These are phyloP conservation scores for Lycorma delicatula DNA, from an alignment of 1,140 invertebrate genomes.

Conservation along the genomic window DNA sequence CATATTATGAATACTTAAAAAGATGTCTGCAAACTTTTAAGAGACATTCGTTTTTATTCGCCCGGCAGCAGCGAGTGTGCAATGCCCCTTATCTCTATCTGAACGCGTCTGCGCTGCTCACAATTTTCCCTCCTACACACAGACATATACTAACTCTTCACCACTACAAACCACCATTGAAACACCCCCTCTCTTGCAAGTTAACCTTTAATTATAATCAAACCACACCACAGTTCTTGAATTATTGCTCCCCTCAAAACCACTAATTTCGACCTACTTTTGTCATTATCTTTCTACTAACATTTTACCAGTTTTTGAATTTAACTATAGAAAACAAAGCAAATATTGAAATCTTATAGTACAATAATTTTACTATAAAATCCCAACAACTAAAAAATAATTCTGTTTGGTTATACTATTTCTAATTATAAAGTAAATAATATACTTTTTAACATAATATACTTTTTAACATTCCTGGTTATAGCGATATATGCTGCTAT, in stretches of 20 bases:
- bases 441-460: too few relatives aligned
- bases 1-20: constrained; percentile 22
- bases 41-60: constrained; percentile 21
- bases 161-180: not conserved
- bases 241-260: not conserved
- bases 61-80: not conserved
- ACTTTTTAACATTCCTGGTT: too few relatives aligned
- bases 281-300: too few relatives aligned
- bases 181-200: too few relatives aligned
- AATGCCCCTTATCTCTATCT: not conserved
- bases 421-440: too few relatives aligned
- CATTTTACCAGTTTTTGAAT: too few relatives aligned
- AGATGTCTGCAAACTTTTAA: constrained; percentile 21
- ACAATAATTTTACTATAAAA: too few relatives aligned
- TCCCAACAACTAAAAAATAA: too few relatives aligned
- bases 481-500: too few relatives aligned
- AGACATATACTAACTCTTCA: not conserved
- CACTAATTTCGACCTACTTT: not conserved
- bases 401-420: too few relatives aligned
- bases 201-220: constrained; percentile 4
- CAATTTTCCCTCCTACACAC: not conserved
- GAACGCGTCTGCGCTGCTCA: not conserved
- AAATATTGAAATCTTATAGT: too few relatives aligned
- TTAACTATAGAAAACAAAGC: too few relatives aligned
- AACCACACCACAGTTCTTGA: constrained; percentile 1